phyloP scores from a whole-genome alignment of 2,797 vertebrate genomes.

The Lutjanus argentimaculatus region DNA sequence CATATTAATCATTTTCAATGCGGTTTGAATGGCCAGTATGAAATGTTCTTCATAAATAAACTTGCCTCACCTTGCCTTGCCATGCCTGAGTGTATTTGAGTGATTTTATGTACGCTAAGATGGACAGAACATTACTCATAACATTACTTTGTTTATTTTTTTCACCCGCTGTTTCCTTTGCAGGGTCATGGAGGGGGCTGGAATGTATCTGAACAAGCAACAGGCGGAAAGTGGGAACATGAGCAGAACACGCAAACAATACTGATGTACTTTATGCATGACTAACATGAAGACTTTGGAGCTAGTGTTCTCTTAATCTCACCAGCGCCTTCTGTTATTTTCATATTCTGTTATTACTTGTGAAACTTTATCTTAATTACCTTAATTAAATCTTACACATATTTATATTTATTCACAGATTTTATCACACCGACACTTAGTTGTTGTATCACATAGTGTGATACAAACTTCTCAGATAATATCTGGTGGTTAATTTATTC shows the following conservation, averaged over 20 bases:
- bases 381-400: background rate
- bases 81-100: background rate
- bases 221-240: background rate
- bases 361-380: background rate
- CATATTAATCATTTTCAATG: background rate
- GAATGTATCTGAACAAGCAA: background rate
- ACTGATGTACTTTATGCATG: background rate
- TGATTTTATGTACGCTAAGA: constrained; percentile 2
- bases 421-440: background rate
- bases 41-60: constrained; percentile 11
- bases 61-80: constrained; percentile 14
- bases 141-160: constrained; percentile 18
- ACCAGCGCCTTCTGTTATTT: background rate
- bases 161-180: constrained; percentile 11
- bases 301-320: background rate
- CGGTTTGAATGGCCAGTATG: background rate
- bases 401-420: background rate
- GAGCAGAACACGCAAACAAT: background rate
- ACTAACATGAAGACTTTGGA: background rate
- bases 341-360: no score
- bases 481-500: background rate
- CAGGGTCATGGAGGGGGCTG: background rate
- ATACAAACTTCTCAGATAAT: background rate
- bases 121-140: constrained; percentile 13
- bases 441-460: background rate